Percentiles rank a stretch among this genome's conserved stretches.
Conservation (phyloP, 2,113 vertebrate species). For the Phyllostomus discolor region DNA sequence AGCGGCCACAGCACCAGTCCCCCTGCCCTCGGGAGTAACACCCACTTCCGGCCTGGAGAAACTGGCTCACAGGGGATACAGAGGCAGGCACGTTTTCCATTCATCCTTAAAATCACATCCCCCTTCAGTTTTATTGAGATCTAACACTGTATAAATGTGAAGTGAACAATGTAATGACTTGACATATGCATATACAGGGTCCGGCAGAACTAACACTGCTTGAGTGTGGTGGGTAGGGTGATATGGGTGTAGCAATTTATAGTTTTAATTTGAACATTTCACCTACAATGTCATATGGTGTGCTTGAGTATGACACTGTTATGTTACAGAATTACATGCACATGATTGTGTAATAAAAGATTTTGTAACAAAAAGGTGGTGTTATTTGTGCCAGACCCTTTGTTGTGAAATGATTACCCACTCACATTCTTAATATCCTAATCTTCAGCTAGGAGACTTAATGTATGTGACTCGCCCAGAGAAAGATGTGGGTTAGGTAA, state of each 20-base stretch:
- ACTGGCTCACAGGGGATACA: accelerated
- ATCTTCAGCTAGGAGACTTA: not conserved
- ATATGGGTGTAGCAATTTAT: too few relatives aligned
- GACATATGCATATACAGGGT: not conserved
- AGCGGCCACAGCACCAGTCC: not conserved
- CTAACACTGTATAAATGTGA: not conserved
- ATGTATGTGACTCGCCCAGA: not conserved
- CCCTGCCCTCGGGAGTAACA: not conserved
- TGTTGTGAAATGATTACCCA: not conserved
- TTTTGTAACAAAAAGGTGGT: too few relatives aligned
- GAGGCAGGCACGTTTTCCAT: not conserved
- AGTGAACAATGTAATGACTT: not conserved
- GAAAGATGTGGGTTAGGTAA: not conserved
- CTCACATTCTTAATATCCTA: slow-evolving; percentile 3
- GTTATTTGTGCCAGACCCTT: too few relatives aligned
- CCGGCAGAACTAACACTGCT: too few relatives aligned
- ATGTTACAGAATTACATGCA: too few relatives aligned
- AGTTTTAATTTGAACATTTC: too few relatives aligned
- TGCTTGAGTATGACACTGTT: too few relatives aligned
- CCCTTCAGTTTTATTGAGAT: not conserved
- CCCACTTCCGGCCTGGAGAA: not conserved
- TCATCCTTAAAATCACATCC: not conserved
- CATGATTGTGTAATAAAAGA: too few relatives aligned
- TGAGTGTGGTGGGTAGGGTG: too few relatives aligned
- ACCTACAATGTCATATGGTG: too few relatives aligned